Conservation (phyloP, 2,797 vertebrate genomes). For the Rhynchonycteris naso region DNA sequence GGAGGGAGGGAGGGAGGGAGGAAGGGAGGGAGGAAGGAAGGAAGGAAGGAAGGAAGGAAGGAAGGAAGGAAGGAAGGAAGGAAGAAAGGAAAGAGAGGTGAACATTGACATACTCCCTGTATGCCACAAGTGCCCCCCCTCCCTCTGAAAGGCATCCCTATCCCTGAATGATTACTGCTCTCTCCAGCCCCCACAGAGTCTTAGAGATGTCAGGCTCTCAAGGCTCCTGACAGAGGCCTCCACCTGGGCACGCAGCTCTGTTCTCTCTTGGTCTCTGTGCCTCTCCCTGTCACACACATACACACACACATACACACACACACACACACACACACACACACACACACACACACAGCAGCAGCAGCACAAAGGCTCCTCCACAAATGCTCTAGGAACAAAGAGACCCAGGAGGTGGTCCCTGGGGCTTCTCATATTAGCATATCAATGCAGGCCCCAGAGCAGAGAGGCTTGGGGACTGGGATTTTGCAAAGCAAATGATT, state of each 20-base stretch:
- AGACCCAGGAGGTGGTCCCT: background rate
- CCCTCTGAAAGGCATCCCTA: background rate
- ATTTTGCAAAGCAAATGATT: constrained; percentile 53
- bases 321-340: too few species aligned
- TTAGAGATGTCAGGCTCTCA: background rate
- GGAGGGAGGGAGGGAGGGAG: too few species aligned
- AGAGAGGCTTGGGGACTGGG: background rate
- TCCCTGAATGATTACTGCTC: background rate
- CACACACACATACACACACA: background rate
- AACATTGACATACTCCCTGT: background rate
- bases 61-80: fast-evolving
- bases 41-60: background rate
- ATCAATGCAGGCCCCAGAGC: background rate
- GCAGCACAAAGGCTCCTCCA: background rate
- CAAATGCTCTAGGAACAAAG: background rate
- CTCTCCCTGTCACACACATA: background rate
- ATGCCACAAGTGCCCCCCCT: background rate
- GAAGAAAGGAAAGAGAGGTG: background rate
- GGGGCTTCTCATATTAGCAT: background rate
- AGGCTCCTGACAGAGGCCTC: background rate
- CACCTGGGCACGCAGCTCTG: background rate
- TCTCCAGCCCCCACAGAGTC: background rate
- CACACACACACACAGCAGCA: background rate
- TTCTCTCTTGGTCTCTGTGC: background rate
- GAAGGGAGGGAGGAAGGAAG: too few species aligned